Evolutionary conservation across 1,140 invertebrate genomes (phyloP), one percentile per base, ranked within the genome.

Genomic region (Diachasma alloeum): DNA sequence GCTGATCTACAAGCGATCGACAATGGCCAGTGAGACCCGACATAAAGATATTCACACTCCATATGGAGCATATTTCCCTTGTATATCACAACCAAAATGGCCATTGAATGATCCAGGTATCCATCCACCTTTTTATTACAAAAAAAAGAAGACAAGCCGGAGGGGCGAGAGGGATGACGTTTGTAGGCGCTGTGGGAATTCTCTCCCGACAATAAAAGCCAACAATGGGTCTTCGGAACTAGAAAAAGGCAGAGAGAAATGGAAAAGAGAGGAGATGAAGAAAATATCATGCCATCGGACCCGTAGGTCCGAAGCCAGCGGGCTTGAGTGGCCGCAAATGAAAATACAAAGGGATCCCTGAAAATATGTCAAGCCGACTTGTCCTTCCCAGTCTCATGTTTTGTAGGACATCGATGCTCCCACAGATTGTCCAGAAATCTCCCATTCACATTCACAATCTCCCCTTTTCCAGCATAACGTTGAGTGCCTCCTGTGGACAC

Each of bases 301-400:
- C 71, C 59, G 78, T 76, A 13, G 10, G 59, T 76, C 72, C 74
- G 71, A 63, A 31, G 75, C 71, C 79, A 79, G 81, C 82, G 83
- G 83, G 85, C 83, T 86, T 82, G 85, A 85, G 85, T 85, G 85
- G 83, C 83, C 83, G 81, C 85, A 86, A 84, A 86, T 83, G 85
- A 85, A 85, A 84, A 81, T 83, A 85, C 84, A 84, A 86, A 83
- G 82, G 83, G 84, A 70, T 44, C 79, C 81, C 79, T 75, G 82
- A 84, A 84, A 86, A 86, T 85, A 85, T 86, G 85, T 84, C 85
- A 85, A 83, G 82, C 81, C 80, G 79, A 76, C 77, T 78, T 76
- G 81, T 78, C 70, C 73, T 68, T 72, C 44, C 48, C 46, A 48
- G 44, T 39, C 79, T 73, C 74, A 26, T 77, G 66, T 53, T 68